A percentile compares a stretch with the other conserved stretches of the same genome.
Conservation (phyloP, 2,113 vertebrate species). For the Bujurquina vittata region DNA sequence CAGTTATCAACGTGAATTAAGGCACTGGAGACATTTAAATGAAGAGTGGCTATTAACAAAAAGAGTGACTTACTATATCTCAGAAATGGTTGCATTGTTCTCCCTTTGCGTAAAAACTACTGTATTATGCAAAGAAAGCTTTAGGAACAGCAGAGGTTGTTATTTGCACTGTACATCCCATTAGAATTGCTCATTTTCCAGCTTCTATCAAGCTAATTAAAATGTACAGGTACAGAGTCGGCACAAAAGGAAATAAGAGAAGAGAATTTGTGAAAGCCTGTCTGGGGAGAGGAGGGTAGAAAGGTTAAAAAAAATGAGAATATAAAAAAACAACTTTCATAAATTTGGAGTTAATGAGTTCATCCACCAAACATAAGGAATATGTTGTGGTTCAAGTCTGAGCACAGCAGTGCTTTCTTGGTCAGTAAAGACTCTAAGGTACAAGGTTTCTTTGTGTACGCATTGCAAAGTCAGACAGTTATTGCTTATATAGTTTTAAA, state of each 20-base stretch:
- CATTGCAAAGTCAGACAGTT: neutral
- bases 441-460: neutral
- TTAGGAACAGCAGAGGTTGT: conserved; percentile 48
- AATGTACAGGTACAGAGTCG: conserved; percentile 70
- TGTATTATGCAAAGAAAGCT: conserved; percentile 30
- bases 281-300: conserved; percentile 58
- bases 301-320: conserved; percentile 37
- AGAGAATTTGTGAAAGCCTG: conserved; percentile 60
- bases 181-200: conserved; percentile 58
- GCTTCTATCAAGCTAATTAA: conserved; percentile 77
- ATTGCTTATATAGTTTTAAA: neutral
- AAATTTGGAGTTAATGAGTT: conserved; percentile 57
- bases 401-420: conserved; percentile 35
- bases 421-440: conserved; percentile 57
- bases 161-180: conserved; percentile 58
- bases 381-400: conserved; percentile 47
- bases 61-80: neutral
- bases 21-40: neutral
- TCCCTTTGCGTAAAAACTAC: conserved; percentile 22
- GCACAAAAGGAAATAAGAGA: conserved; percentile 51
- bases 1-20: conserved; percentile 8
- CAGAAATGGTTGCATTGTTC: conserved; percentile 9
- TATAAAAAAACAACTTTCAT: conserved; percentile 56
- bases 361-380: conserved; percentile 37
- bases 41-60: neutral